phyloP scores from a whole-genome alignment of 2,797 vertebrate species.

The Rhinatrema bivittatum region DNA sequence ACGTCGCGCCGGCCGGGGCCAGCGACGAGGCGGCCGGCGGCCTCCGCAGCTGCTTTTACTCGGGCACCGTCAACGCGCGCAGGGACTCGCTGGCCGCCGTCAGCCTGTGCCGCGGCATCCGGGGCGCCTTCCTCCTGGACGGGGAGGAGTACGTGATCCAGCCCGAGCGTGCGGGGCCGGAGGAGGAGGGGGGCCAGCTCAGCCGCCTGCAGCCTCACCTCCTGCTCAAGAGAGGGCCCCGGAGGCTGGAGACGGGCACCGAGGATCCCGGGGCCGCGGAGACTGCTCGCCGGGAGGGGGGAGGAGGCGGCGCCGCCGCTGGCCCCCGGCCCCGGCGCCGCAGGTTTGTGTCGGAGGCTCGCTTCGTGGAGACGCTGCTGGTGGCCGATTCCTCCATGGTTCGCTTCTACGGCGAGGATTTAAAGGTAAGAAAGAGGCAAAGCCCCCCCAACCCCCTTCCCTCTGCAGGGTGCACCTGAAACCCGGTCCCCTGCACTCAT shows the following conservation, averaged over 20 bases:
- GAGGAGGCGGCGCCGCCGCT: background rate
- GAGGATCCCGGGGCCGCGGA: background rate
- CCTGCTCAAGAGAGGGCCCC: slow-evolving; percentile 45
- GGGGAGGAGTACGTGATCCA: slow-evolving; percentile 74
- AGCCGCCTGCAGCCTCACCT: slow-evolving; percentile 58
- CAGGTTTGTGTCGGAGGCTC: slow-evolving; percentile 82
- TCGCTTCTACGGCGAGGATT: slow-evolving; percentile 80
- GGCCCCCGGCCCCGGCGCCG: slow-evolving; percentile 36
- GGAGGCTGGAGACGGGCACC: background rate
- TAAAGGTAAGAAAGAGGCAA: slow-evolving; percentile 66
- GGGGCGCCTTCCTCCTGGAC: slow-evolving; percentile 73
- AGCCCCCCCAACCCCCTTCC: background rate
- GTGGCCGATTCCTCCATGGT: slow-evolving; percentile 85
- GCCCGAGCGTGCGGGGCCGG: slow-evolving; percentile 50
- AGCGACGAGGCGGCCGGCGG: slow-evolving; percentile 23
- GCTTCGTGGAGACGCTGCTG: slow-evolving; percentile 86
- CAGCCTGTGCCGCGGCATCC: slow-evolving; percentile 77
- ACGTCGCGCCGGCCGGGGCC: background rate
- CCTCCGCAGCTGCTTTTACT: slow-evolving; percentile 74
- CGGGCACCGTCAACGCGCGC: slow-evolving; percentile 66
- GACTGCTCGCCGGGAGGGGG: slow-evolving; percentile 22
- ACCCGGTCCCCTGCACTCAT: background rate
- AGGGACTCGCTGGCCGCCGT: slow-evolving; percentile 71
- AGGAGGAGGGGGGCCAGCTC: background rate
- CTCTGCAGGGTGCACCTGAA: background rate